Evolutionary conservation across 2,888 invertebrate genomes (phyloP).

Genomic region (Ochropacha duplaris): DNA sequence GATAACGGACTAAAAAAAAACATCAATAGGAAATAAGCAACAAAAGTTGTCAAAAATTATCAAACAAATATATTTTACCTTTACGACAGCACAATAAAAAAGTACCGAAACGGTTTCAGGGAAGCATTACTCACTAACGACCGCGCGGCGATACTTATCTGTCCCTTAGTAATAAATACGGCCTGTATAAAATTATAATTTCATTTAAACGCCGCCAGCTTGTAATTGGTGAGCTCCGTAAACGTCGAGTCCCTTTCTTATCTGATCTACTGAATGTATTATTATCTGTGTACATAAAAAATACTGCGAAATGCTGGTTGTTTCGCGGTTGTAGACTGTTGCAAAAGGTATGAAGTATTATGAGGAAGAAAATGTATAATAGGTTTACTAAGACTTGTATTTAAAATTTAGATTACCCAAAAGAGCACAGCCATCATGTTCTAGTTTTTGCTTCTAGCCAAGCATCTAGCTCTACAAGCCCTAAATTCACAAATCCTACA

Average conservation of each 20-base stretch:
- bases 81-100: slow-evolving; percentile 3
- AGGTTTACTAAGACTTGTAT: too few species aligned
- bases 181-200: slow-evolving; percentile 54
- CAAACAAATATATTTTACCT: slow-evolving; percentile 5
- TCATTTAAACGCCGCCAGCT: slow-evolving; percentile 40
- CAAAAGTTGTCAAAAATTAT: slow-evolving; percentile 8
- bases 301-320: slow-evolving; percentile 22
- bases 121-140: slow-evolving; percentile 22
- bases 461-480: too few species aligned
- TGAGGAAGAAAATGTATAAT: not conserved
- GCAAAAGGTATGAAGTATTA: not conserved
- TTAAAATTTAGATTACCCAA: too few species aligned
- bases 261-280: slow-evolving; percentile 32
- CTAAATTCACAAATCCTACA: too few species aligned
- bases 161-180: slow-evolving; percentile 39
- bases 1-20: not conserved
- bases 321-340: slow-evolving; percentile 11
- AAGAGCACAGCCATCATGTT: too few species aligned
- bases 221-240: slow-evolving; percentile 46
- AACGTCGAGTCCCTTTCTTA: slow-evolving; percentile 36
- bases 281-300: slow-evolving; percentile 30
- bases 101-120: slow-evolving; percentile 19
- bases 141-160: slow-evolving; percentile 36
- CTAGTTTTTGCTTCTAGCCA: too few species aligned
- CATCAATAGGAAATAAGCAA: not conserved